These are phyloP conservation scores for Sprattus sprattus DNA, from an alignment of 2,113 vertebrate species.

Conservation along the genomic window DNA sequence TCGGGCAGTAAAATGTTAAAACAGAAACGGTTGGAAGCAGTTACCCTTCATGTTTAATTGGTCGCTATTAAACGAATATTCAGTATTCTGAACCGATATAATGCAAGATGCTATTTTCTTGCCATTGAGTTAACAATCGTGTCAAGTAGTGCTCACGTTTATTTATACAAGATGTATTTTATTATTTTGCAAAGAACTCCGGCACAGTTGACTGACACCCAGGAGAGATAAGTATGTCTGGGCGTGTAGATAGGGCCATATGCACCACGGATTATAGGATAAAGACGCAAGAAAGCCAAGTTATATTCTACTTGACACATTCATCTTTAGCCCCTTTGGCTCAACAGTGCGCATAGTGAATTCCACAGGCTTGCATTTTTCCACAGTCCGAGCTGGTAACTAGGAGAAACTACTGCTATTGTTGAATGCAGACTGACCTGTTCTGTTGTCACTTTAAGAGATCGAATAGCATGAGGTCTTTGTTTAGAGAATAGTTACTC, in stretches of 20 bases:
- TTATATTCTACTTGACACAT: constrained; percentile 26
- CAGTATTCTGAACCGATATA: too few relatives aligned
- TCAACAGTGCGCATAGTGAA: not conserved
- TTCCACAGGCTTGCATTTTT: not conserved
- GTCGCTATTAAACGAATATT: too few relatives aligned
- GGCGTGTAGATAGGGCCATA: constrained; percentile 36
- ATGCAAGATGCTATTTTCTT: too few relatives aligned
- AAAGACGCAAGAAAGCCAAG: constrained; percentile 44
- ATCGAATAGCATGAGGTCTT: too few relatives aligned
- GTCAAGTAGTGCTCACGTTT: too few relatives aligned
- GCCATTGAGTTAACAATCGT: too few relatives aligned
- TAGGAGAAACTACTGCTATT: not conserved
- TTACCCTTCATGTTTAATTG: too few relatives aligned
- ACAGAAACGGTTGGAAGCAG: too few relatives aligned
- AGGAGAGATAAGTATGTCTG: not conserved
- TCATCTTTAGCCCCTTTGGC: not conserved
- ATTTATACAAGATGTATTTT: too few relatives aligned
- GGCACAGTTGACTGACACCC: not conserved
- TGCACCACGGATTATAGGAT: constrained; percentile 49
- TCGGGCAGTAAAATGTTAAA: not conserved
- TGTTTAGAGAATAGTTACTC: too few relatives aligned
- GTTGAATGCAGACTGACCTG: not conserved
- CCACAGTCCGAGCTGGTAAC: not conserved
- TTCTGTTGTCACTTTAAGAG: not conserved
- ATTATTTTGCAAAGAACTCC: not conserved